These are phyloP conservation scores for Pionites leucogaster DNA, from an alignment of 2,113 vertebrate genomes.

Conservation along the genomic window DNA sequence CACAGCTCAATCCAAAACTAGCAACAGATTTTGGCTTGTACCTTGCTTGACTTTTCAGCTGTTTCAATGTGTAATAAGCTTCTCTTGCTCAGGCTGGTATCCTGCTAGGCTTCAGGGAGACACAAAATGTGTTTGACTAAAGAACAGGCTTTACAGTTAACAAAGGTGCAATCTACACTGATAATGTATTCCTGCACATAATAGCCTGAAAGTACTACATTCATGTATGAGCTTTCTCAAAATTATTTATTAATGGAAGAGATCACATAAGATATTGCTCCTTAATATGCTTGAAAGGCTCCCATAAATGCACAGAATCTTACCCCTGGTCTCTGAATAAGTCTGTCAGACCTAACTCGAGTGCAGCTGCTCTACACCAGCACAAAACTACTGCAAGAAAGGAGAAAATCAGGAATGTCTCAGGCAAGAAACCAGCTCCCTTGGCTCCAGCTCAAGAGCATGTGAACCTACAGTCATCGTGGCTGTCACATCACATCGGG, in stretches of 20 bases:
- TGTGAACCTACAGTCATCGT: conserved; percentile 18
- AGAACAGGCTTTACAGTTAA: neutral
- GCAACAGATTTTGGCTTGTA: neutral
- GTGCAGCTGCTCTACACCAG: neutral
- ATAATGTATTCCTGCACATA: neutral
- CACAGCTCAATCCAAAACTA: neutral
- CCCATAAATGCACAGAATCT: neutral
- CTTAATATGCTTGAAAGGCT: conserved; percentile 29
- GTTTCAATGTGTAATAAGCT: neutral
- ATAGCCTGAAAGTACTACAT: conserved; percentile 5
- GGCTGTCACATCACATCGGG: conserved; percentile 49
- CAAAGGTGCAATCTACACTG: neutral
- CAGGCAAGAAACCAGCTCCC: conserved; percentile 17
- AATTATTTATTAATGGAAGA: conserved; percentile 52
- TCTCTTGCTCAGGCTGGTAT: neutral
- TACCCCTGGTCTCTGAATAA: neutral
- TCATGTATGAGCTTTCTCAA: conserved; percentile 8
- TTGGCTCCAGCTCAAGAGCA: conserved; percentile 56
- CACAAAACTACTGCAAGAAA: neutral
- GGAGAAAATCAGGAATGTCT: neutral
- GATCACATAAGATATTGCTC: conserved; percentile 16
- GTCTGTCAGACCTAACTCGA: neutral
- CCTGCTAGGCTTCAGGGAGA: neutral
- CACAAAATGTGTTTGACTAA: neutral
- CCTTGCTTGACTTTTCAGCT: neutral